Conservation (phyloP, 2,113 vertebrate genomes). For the Zosterops japonicus region DNA sequence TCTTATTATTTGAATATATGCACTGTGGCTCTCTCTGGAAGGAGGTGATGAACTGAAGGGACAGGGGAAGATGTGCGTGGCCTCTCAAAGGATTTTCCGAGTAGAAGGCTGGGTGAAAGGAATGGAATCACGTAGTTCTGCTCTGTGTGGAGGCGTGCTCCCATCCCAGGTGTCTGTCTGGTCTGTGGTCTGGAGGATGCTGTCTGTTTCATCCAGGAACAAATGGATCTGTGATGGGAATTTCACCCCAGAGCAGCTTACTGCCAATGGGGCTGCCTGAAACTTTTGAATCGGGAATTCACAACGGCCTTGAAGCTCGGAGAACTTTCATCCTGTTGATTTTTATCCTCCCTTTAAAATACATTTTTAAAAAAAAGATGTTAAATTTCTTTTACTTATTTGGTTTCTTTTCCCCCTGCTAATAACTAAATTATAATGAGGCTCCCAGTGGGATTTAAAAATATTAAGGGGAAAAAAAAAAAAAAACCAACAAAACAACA, state of each 20-base stretch:
- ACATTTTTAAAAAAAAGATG: background rate
- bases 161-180: background rate
- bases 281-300: conserved; percentile 42
- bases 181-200: fast-evolving
- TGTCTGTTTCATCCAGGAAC: background rate
- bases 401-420: conserved; percentile 24
- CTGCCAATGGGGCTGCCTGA: background rate
- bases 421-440: conserved; percentile 79
- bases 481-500: background rate
- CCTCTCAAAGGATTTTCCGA: background rate
- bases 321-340: conserved; percentile 52
- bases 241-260: background rate
- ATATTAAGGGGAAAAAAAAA: background rate
- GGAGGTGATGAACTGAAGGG: background rate
- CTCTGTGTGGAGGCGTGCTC: fast-evolving
- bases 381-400: conserved; percentile 70
- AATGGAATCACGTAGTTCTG: background rate
- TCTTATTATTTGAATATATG: background rate
- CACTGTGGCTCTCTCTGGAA: background rate
- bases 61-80: fast-evolving
- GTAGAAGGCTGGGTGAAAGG: background rate
- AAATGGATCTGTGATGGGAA: background rate
- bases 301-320: conserved; percentile 57
- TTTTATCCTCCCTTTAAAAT: conserved; percentile 14
- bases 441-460: conserved; percentile 66